phyloP scores from a whole-genome alignment of 2,797 vertebrate species.

The Thunnus albacares region DNA sequence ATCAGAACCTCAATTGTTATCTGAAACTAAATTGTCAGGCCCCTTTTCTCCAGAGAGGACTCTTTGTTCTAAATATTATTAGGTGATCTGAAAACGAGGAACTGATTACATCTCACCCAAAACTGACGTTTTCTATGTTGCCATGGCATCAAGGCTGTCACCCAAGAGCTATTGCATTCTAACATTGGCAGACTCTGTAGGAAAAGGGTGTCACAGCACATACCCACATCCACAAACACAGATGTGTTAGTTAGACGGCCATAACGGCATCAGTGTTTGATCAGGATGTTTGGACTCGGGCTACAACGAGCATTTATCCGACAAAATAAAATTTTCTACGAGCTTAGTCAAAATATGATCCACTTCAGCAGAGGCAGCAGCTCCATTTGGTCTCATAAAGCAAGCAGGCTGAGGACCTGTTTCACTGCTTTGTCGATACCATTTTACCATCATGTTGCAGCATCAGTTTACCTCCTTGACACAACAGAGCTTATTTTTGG shows the following conservation, averaged over 20 bases:
- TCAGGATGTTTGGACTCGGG: constrained; percentile 68
- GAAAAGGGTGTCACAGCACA: constrained; percentile 68
- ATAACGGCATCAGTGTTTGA: constrained; percentile 60
- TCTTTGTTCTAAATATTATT: constrained; percentile 71
- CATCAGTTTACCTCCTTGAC: constrained; percentile 68
- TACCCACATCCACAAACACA: constrained; percentile 68
- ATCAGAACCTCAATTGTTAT: constrained; percentile 30
- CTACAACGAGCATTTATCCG: constrained; percentile 54
- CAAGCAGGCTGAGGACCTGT: constrained; percentile 57
- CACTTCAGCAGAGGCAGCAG: constrained; percentile 62
- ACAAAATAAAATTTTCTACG: constrained; percentile 56
- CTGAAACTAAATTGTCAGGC: constrained; percentile 14
- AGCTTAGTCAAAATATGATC: constrained; percentile 67
- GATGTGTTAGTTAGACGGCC: constrained; percentile 59
- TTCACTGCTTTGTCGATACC: constrained; percentile 68
- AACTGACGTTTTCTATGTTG: constrained; percentile 80
- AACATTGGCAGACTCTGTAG: constrained; percentile 71
- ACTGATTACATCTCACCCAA: constrained; percentile 71
- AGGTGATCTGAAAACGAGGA: constrained; percentile 74
- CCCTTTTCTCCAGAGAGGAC: constrained; percentile 24
- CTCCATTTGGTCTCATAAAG: constrained; percentile 70
- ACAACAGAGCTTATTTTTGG: constrained; percentile 60
- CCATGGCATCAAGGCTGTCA: constrained; percentile 83
- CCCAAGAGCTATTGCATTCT: constrained; percentile 76
- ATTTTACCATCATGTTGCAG: constrained; percentile 59